Percentiles rank a stretch among this genome's conserved stretches.
Evolutionary conservation across 2,888 invertebrate species (phyloP).

Genomic region (Plutella xylostella): DNA sequence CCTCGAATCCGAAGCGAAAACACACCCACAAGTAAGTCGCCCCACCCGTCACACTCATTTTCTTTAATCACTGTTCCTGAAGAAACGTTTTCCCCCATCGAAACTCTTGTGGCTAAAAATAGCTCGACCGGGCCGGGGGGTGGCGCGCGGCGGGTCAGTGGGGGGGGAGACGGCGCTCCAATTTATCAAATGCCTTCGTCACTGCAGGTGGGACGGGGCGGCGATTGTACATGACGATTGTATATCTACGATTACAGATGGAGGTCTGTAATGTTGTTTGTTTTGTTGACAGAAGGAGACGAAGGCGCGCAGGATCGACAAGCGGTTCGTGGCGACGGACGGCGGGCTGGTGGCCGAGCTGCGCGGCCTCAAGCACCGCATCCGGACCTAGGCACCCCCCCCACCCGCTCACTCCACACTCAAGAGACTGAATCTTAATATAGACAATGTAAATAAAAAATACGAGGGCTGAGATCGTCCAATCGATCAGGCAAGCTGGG

Average conservation of each 20-base stretch:
- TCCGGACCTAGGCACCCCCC: conserved; percentile 57
- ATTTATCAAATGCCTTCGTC: not conserved
- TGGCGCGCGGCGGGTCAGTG: conserved; percentile 16
- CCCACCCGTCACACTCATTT: not conserved
- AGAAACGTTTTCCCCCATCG: conserved; percentile 14
- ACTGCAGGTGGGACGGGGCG: conserved; percentile 1
- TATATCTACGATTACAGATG: not conserved
- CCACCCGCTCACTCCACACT: conserved; percentile 47
- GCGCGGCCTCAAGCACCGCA: conserved; percentile 72
- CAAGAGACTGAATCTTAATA: conserved; percentile 65
- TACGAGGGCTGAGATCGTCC: conserved; percentile 31
- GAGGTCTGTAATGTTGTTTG: conserved; percentile 4
- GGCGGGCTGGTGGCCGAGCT: conserved; percentile 74
- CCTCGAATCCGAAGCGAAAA: conserved; percentile 28
- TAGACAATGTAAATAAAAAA: conserved; percentile 47
- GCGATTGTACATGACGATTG: not conserved
- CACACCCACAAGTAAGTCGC: not conserved
- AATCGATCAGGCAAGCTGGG: conserved; percentile 16
- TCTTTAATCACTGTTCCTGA: not conserved
- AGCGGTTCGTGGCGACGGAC: conserved; percentile 74
- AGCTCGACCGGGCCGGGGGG: conserved; percentile 56
- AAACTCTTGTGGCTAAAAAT: conserved; percentile 51
- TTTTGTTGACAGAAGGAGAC: conserved; percentile 40
- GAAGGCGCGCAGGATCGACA: conserved; percentile 63
- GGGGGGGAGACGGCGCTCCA: not conserved